Evolutionary conservation across 2,888 invertebrate genomes (phyloP).

Genomic region (Nudaria mundana): DNA sequence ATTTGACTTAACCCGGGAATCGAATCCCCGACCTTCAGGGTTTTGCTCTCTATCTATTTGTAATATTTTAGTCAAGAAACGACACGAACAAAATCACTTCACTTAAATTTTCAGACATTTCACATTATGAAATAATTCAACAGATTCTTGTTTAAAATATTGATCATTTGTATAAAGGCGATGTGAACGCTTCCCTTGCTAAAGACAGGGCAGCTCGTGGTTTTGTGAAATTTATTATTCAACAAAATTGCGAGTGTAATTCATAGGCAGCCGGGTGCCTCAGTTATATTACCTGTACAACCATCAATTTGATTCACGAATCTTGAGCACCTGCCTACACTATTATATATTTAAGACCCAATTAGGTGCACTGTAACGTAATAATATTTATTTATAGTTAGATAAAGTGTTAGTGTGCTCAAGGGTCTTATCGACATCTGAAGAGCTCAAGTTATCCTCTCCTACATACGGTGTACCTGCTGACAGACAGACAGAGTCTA

Average conservation of each 20-base stretch:
- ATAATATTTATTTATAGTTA: too few species aligned
- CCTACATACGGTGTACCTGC: too few species aligned
- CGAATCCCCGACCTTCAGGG: too few species aligned
- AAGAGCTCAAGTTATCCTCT: too few species aligned
- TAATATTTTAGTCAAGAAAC: conserved; percentile 14
- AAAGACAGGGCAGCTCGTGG: conserved; percentile 34
- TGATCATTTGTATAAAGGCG: conserved; percentile 38
- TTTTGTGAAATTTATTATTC: conserved; percentile 53
- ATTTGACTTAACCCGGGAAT: too few species aligned
- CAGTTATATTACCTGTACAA: conserved; percentile 36
- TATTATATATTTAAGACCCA: too few species aligned
- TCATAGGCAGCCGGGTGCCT: conserved; percentile 35
- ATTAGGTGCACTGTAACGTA: too few species aligned
- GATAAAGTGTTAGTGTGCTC: too few species aligned
- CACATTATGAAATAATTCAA: conserved; percentile 31
- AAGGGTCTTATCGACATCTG: too few species aligned
- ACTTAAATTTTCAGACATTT: conserved; percentile 21
- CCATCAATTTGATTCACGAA: conserved; percentile 39
- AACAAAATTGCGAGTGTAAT: conserved; percentile 49
- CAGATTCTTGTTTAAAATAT: conserved; percentile 32
- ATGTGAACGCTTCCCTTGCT: conserved; percentile 28
- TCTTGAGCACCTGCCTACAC: conserved; percentile 10
- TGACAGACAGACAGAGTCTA: too few species aligned
- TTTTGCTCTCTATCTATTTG: too few species aligned
- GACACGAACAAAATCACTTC: conserved; percentile 25